phyloP scores from a whole-genome alignment of 2,113 vertebrate genomes.

The Mystacornis crossleyi region DNA sequence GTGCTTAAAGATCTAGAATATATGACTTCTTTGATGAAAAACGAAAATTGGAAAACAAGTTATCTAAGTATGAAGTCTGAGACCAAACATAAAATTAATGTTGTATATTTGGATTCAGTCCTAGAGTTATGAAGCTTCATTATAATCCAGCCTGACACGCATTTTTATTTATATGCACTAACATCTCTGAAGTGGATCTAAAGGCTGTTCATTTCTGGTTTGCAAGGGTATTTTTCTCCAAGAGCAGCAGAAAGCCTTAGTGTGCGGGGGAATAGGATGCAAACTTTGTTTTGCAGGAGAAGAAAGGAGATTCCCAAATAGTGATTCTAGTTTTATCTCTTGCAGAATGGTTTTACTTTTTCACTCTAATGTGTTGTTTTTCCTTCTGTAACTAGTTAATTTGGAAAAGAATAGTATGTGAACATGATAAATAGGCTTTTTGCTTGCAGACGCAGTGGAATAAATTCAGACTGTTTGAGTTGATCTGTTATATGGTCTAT shows the following conservation, averaged over 20 bases:
- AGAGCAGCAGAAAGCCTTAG: not conserved
- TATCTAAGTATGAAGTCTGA: not conserved
- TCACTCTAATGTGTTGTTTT: not conserved
- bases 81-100: not conserved
- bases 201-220: not conserved
- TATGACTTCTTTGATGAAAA: not conserved
- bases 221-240: not conserved
- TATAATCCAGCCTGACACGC: not conserved
- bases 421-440: not conserved
- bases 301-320: not conserved
- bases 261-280: not conserved
- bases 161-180: not conserved
- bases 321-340: not conserved
- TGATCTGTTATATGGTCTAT: not conserved
- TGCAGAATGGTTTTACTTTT: not conserved
- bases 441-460: not conserved
- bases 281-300: not conserved
- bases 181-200: not conserved
- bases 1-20: not conserved
- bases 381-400: not conserved
- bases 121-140: not conserved
- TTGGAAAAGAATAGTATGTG: not conserved
- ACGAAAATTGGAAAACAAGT: not conserved
- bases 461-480: not conserved
- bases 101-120: not conserved